A percentile compares a stretch with the other conserved stretches of the same genome.
Conservation (phyloP, 1,140 invertebrate species). For the Brachionus asplanchnoidis region DNA sequence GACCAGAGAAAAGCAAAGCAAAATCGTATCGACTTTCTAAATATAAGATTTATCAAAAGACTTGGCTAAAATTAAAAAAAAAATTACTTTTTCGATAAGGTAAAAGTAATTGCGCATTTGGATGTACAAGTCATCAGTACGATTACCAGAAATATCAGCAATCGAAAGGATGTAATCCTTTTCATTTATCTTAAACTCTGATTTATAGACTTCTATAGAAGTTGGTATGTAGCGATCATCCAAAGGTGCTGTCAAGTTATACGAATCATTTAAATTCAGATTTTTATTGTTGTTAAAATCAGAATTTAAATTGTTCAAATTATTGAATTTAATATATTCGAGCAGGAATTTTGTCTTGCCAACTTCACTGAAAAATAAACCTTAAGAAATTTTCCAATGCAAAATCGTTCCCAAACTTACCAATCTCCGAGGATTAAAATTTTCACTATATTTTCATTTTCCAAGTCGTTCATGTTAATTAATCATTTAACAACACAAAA, state of each 20-base stretch:
- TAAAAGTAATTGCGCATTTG: constrained; percentile 40
- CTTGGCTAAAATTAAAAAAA: background rate
- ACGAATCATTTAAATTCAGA: background rate
- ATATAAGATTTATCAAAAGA: background rate
- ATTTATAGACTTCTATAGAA: constrained; percentile 36
- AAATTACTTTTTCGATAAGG: constrained; percentile 36
- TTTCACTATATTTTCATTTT: constrained; percentile 11
- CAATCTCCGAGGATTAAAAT: constrained; percentile 31
- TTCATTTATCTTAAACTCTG: constrained; percentile 34
- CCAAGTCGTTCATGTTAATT: background rate
- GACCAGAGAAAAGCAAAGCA: constrained; percentile 35
- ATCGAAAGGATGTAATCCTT: constrained; percentile 18
- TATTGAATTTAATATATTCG: constrained; percentile 31
- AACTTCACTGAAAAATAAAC: background rate
- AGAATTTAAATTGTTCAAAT: background rate
- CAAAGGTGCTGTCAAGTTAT: background rate
- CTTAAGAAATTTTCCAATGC: background rate
- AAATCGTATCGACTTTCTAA: constrained; percentile 32
- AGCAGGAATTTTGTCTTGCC: constrained; percentile 40
- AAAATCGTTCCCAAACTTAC: background rate
- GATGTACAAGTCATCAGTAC: constrained; percentile 9
- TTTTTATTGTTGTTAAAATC: constrained; percentile 12
- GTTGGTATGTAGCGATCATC: constrained; percentile 11
- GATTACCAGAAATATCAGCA: constrained; percentile 37
- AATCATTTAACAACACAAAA: background rate